A percentile compares a stretch with the other conserved stretches of the same genome.
Conservation (phyloP, 2,797 vertebrate species). For the Notolabrus celidotus region DNA sequence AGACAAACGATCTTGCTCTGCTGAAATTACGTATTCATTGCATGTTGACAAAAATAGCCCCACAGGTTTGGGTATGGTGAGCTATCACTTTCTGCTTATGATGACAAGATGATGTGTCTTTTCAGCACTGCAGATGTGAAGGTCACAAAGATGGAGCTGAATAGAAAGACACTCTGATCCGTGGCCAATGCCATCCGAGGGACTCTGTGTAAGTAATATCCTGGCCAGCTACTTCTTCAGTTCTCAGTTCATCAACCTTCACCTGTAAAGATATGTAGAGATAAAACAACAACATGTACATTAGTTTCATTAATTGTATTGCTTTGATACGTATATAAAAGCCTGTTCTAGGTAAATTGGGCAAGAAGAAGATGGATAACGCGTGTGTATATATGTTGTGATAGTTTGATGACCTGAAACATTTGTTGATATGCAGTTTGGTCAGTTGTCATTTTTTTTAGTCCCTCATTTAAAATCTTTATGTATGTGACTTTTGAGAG, state of each 20-base stretch:
- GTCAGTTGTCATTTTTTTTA: too few species aligned
- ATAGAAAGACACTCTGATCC: slow-evolving; percentile 73
- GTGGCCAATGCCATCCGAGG: slow-evolving; percentile 67
- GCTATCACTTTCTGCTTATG: slow-evolving; percentile 74
- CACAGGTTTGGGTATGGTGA: slow-evolving; percentile 43
- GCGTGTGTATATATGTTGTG: too few species aligned
- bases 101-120: slow-evolving; percentile 76
- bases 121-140: slow-evolving; percentile 82
- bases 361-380: too few species aligned
- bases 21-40: slow-evolving; percentile 47
- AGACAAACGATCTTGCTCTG: slow-evolving; percentile 8
- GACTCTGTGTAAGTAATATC: slow-evolving; percentile 76
- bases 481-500: too few species aligned
- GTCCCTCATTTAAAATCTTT: too few species aligned
- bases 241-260: not conserved
- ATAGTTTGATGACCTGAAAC: too few species aligned
- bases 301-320: too few species aligned
- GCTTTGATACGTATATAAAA: too few species aligned
- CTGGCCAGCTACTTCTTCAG: not conserved
- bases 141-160: slow-evolving; percentile 80
- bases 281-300: too few species aligned
- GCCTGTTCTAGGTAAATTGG: too few species aligned
- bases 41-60: slow-evolving; percentile 49
- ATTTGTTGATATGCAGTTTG: too few species aligned
- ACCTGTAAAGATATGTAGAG: too few species aligned